Evolutionary conservation across 1,140 invertebrate species (phyloP).

Genomic region (Potamilus streckersoni): DNA sequence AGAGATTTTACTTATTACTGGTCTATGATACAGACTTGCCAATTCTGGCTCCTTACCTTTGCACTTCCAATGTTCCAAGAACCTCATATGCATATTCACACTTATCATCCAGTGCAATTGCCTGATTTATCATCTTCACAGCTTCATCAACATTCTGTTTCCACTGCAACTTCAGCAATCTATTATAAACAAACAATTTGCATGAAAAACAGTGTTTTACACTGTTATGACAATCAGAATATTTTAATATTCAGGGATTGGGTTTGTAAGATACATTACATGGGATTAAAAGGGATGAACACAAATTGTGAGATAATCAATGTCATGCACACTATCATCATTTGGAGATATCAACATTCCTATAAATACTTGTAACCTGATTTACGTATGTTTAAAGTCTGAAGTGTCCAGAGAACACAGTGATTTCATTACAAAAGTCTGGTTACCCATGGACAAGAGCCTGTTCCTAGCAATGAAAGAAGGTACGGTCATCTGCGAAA

Average conservation of each 20-base stretch:
- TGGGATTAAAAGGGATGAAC: too few species aligned
- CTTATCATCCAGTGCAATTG: constrained; percentile 88
- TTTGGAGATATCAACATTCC: neutral
- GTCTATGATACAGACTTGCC: too few species aligned
- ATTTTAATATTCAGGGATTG: neutral
- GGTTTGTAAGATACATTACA: neutral
- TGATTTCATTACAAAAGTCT: too few species aligned
- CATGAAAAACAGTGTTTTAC: neutral
- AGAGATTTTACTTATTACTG: too few species aligned
- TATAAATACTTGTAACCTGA: too few species aligned
- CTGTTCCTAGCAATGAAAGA: too few species aligned
- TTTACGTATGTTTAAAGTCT: too few species aligned
- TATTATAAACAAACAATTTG: constrained; percentile 46
- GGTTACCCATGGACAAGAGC: too few species aligned
- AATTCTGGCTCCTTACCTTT: constrained; percentile 75
- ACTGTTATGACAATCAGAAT: neutral
- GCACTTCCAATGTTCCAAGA: constrained; percentile 91
- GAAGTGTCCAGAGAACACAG: too few species aligned
- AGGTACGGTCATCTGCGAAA: too few species aligned
- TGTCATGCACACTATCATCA: too few species aligned
- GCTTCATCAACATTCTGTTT: constrained; percentile 83
- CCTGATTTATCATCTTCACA: constrained; percentile 82
- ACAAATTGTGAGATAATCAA: too few species aligned
- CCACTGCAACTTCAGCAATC: constrained; percentile 84
- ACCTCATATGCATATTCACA: constrained; percentile 97